Base-by-base conservation (phyloP, 2,888 invertebrate species). In the Notodonta ziczac region DNA sequence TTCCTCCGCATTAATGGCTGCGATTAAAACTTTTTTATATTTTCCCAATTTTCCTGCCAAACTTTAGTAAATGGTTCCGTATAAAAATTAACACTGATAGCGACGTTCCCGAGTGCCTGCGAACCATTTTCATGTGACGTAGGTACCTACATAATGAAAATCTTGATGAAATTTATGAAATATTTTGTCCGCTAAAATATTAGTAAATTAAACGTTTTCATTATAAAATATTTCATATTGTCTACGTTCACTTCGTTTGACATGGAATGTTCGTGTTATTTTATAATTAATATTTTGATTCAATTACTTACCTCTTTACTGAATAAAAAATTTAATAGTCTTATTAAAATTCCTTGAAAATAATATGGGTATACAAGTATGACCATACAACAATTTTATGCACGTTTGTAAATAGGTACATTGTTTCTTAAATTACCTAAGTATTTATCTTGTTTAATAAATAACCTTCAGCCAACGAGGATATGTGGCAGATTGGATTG, bases 21-120 rank as follows among this genome's bases (percentile, higher is more conserved):
- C 63, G 67, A 59, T 67, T 66, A 68, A 66, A 72, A 72, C 63
- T 63, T 65, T 24, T 67, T 69, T 66, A 54, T 64, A 56, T 69
- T 66, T 64, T 62, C 60, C 54, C 56, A 58, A 57, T 56, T 69
- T 59, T 60, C 60, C 59, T 9, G 42, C 62, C 52, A 40, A 66
- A 66, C 50, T 65, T 62, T 48, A 50, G 44, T 52, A 63, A 69
- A 60, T 62, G 32, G 12, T 59, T 59, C 10, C 56, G 56, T 32
- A 62, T 52, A 51, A 58, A 61, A 62, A 53, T 53, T 51, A 56
- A 35, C 59, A 42, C 62, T 58, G 13, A 46, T 55, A 59, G 52
- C 39, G 44, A 50, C 40, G 54, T 16, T 16, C 51, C 6, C 10
- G 6, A n/a, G 51, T 7, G 14, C 7, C 7, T n/a, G 14, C 50